Evolutionary conservation across 2,888 invertebrate genomes (phyloP).

Genomic region (Temnothorax rugatulus): DNA sequence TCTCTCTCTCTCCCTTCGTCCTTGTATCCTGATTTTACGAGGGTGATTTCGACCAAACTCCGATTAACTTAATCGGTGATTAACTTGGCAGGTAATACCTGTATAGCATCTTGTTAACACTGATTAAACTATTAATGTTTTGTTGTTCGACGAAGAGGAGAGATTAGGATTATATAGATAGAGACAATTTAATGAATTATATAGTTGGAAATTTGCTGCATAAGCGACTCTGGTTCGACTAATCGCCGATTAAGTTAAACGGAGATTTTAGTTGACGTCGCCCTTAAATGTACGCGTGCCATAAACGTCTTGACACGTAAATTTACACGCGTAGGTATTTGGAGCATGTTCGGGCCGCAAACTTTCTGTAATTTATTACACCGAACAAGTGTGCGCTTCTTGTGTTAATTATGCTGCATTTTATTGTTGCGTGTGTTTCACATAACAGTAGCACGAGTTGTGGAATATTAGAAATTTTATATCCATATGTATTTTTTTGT

Average conservation of each 20-base stretch:
- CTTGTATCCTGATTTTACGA: neutral
- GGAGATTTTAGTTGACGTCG: neutral
- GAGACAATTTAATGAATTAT: neutral
- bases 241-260: neutral
- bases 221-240: neutral
- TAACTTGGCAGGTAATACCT: neutral
- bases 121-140: neutral
- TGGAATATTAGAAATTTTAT: neutral
- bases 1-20: neutral
- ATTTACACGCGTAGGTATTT: neutral
- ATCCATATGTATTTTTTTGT: neutral
- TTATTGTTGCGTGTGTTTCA: neutral
- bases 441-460: neutral
- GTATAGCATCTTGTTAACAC: neutral
- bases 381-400: neutral
- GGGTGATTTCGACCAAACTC: neutral
- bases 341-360: no score
- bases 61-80: constrained; percentile 1
- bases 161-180: neutral
- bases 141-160: neutral
- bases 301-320: neutral
- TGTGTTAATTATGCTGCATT: neutral
- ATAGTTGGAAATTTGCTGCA: neutral
- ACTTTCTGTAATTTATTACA: neutral
- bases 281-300: neutral